Conservation (phyloP, 1,140 invertebrate genomes). For the Lucilia cuprina region DNA sequence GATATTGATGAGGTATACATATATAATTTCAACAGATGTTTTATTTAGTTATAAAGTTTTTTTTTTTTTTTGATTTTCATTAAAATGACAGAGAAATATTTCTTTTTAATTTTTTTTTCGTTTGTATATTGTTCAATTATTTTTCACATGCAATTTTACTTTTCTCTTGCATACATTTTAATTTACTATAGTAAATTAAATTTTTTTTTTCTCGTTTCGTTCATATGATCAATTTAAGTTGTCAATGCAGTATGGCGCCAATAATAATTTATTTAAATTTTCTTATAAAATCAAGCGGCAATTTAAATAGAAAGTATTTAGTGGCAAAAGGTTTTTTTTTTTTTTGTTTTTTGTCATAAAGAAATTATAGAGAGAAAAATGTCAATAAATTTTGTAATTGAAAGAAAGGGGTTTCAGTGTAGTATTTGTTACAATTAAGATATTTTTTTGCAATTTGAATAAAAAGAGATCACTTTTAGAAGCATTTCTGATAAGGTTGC, state of each 20-base stretch:
- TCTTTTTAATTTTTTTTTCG: no score
- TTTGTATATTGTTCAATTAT: background rate
- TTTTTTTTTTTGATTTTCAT: background rate
- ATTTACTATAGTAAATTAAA: background rate
- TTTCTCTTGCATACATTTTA: background rate
- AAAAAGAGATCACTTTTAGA: no score
- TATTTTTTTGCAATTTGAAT: no score
- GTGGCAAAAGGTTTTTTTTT: no score
- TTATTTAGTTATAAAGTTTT: background rate
- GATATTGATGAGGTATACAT: background rate
- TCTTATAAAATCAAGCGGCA: background rate
- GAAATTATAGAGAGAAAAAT: no score
- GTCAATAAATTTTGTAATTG: no score
- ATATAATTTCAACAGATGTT: background rate
- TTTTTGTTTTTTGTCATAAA: no score
- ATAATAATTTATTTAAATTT: constrained; percentile 14
- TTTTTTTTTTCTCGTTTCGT: background rate
- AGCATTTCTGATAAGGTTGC: no score
- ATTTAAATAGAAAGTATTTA: constrained; percentile 1
- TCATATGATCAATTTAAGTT: background rate
- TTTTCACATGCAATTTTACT: background rate
- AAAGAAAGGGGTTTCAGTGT: no score
- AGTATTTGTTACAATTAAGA: no score
- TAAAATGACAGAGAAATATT: no score
- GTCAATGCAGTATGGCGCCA: constrained; percentile 13